Conservation (phyloP, 2,113 vertebrate genomes). For the Anoplopoma fimbria region DNA sequence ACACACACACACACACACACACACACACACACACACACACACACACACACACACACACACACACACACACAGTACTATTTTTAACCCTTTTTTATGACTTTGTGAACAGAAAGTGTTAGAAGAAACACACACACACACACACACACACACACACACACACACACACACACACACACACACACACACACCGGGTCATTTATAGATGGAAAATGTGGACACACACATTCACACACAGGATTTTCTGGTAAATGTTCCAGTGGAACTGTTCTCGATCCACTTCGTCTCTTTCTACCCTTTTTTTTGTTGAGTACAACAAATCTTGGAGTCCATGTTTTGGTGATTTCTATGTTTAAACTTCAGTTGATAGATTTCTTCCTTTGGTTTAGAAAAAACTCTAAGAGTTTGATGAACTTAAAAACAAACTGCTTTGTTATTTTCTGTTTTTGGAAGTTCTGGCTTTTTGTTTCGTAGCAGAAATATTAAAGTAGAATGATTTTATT, state of each 20-base stretch:
- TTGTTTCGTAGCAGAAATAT: constrained; percentile 1
- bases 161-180: constrained; percentile 13
- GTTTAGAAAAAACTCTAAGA: background rate
- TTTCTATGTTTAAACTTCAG: background rate
- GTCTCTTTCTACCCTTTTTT: background rate
- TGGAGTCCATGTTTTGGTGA: background rate
- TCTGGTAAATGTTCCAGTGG: constrained; percentile 43
- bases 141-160: constrained; percentile 21
- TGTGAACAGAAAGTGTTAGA: constrained; percentile 53
- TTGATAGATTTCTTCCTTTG: constrained; percentile 15
- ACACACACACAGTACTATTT: constrained; percentile 41
- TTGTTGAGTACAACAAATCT: no score
- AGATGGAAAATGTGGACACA: no score
- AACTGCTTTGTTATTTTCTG: background rate
- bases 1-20: constrained; percentile 17
- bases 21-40: no score
- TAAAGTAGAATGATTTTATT: constrained; percentile 9
- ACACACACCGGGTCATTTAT: no score
- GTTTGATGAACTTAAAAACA: no score
- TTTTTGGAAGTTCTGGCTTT: background rate
- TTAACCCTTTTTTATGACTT: constrained; percentile 58
- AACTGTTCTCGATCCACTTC: constrained; percentile 11
- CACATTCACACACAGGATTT: constrained; percentile 18
- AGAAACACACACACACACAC: constrained; percentile 14
- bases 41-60: no score